These are phyloP conservation scores for Amazonetta brasiliensis DNA, from an alignment of 2,797 vertebrate species.

Conservation along the genomic window DNA sequence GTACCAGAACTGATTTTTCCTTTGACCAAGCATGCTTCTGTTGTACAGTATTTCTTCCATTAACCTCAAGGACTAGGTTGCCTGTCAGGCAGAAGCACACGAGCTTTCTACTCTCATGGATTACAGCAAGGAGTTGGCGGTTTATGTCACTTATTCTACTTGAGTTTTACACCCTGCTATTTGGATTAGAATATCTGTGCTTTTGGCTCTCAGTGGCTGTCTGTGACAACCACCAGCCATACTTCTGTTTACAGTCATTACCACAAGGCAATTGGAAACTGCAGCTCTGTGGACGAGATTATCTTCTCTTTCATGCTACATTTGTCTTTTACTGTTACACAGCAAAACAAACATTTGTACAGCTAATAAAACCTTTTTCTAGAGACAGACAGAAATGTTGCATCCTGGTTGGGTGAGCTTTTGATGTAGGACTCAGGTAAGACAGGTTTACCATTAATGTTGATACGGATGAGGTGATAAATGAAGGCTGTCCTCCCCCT, in stretches of 20 bases:
- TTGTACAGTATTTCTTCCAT: not conserved
- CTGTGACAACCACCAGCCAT: not conserved
- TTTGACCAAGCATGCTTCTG: not conserved
- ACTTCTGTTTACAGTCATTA: conserved; percentile 4
- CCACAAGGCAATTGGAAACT: not conserved
- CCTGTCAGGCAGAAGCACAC: not conserved
- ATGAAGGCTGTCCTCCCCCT: not conserved
- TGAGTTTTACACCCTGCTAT: not conserved
- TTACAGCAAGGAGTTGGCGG: not conserved
- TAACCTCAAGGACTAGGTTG: not conserved
- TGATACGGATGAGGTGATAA: not conserved
- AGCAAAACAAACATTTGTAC: conserved; percentile 18
- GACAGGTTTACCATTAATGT: not conserved
- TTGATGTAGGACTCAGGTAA: not conserved
- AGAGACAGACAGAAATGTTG: conserved; percentile 1
- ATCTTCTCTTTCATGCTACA: not conserved
- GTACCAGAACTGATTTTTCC: not conserved
- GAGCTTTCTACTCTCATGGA: not conserved
- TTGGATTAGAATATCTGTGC: not conserved
- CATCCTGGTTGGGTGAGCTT: not conserved
- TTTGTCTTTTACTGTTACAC: conserved; percentile 3
- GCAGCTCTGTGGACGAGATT: not conserved
- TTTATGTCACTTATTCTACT: not conserved
- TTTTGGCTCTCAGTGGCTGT: not conserved
- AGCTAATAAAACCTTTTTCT: conserved; percentile 16